A percentile compares a stretch with the other conserved stretches of the same genome.
Evolutionary conservation across 2,797 vertebrate genomes (phyloP).

Genomic region (Gymnothorax reevesii): DNA sequence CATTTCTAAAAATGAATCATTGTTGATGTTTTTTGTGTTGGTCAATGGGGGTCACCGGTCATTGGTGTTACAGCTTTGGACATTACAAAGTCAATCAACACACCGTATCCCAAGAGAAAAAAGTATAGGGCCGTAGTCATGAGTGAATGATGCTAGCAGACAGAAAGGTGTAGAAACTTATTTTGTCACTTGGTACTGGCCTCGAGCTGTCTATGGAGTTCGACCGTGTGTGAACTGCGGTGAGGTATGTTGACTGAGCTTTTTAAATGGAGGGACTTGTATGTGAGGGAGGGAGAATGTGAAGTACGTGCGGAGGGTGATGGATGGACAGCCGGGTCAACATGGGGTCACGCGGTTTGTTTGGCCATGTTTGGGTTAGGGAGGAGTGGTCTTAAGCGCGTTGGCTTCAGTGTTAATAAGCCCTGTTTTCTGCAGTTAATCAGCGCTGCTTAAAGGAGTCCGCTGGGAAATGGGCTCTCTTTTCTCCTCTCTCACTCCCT

Average conservation of each 20-base stretch:
- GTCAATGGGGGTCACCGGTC: not conserved
- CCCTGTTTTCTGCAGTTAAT: conserved; percentile 69
- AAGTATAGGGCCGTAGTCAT: too few species aligned
- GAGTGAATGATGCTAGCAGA: not conserved
- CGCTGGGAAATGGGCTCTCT: conserved; percentile 47
- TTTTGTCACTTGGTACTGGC: not conserved
- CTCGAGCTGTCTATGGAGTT: conserved; percentile 7
- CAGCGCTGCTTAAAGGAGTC: conserved; percentile 60
- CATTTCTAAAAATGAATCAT: not conserved
- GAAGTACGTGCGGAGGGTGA: conserved; percentile 55
- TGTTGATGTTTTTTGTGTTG: not conserved
- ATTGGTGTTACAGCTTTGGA: too few species aligned
- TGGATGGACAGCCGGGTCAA: conserved; percentile 70
- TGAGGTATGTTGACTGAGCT: conserved; percentile 43
- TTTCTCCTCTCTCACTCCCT: conserved; percentile 25
- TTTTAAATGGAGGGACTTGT: not conserved
- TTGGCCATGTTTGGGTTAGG: conserved; percentile 65
- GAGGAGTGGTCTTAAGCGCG: conserved; percentile 49
- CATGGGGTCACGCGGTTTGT: conserved; percentile 68
- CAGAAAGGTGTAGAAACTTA: not conserved
- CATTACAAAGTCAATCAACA: conserved; percentile 21
- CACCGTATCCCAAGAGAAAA: not conserved
- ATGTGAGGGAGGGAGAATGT: not conserved
- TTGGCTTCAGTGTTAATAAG: conserved; percentile 62
- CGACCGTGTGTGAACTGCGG: conserved; percentile 42